Conservation (phyloP, 2,113 vertebrate genomes). For the Loxodonta africana region DNA sequence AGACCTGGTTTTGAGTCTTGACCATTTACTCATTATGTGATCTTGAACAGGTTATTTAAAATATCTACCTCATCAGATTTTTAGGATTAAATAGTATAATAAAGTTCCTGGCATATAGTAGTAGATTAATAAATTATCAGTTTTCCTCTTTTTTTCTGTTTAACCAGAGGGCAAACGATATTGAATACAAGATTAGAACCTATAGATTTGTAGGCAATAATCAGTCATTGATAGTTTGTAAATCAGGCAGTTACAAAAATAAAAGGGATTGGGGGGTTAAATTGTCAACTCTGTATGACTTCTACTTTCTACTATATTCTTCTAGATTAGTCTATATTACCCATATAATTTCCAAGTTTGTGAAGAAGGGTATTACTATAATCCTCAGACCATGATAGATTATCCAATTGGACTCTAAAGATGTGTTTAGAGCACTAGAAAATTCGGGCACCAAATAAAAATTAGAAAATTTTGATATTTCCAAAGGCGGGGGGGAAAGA, state of each 20-base stretch:
- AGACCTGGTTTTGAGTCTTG: conserved; percentile 3
- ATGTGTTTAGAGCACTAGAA: neutral
- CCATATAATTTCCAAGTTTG: neutral
- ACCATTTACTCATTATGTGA: neutral
- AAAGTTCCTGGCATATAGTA: neutral
- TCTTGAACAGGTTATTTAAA: neutral
- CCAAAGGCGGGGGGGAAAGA: too few species aligned
- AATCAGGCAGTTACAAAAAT: neutral
- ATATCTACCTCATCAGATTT: neutral
- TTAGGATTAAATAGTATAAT: neutral
- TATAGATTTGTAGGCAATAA: neutral
- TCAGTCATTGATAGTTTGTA: neutral
- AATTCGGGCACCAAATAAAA: neutral
- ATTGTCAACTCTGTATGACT: neutral
- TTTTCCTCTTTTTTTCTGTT: neutral
- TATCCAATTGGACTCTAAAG: conserved; percentile 3
- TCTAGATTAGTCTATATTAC: neutral
- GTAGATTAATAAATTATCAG: neutral
- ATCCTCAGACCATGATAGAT: neutral
- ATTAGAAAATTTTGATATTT: neutral
- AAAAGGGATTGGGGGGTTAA: neutral
- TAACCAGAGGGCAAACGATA: neutral
- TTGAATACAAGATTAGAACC: neutral
- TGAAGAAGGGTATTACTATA: neutral
- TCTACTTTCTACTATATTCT: neutral